A percentile compares a stretch with the other conserved stretches of the same genome.
These are phyloP conservation scores for Lycaon pictus DNA, from an alignment of 2,113 vertebrate genomes.

Conservation along the genomic window DNA sequence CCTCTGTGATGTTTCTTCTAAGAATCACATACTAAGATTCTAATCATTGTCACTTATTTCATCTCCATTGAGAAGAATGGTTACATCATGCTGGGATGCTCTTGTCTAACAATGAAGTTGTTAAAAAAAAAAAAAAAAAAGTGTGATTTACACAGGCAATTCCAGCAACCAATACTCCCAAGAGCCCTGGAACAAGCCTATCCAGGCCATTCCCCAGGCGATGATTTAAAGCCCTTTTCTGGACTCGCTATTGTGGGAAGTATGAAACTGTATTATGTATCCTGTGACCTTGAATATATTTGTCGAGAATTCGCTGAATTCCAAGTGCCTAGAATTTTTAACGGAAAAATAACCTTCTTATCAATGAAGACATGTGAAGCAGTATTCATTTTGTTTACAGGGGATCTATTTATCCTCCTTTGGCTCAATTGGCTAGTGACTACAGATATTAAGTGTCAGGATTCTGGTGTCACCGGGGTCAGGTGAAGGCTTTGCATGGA, in stretches of 20 bases:
- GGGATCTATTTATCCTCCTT: background rate
- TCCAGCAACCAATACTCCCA: constrained; percentile 68
- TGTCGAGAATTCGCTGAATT: constrained; percentile 6
- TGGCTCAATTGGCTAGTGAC: background rate
- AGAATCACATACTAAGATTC: background rate
- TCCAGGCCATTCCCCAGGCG: background rate
- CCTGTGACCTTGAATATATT: background rate
- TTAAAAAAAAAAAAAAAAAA: constrained; percentile 4
- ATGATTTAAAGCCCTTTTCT: constrained; percentile 71
- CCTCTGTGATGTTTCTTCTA: background rate
- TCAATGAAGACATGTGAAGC: constrained; percentile 33
- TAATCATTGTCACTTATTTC: constrained; percentile 38
- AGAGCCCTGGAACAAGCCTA: background rate
- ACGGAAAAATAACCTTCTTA: constrained; percentile 6
- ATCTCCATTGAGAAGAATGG: background rate
- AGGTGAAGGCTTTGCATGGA: background rate
- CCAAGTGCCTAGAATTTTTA: background rate
- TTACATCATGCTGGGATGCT: background rate
- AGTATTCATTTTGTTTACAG: background rate
- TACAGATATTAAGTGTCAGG: background rate
- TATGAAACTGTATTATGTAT: background rate
- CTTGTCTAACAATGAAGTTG: constrained; percentile 10
- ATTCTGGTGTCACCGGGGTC: background rate
- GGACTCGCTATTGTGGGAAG: background rate
- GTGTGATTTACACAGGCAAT: constrained; percentile 79